phyloP scores from a whole-genome alignment of 2,797 vertebrate genomes.

The Thaleichthys pacificus region DNA sequence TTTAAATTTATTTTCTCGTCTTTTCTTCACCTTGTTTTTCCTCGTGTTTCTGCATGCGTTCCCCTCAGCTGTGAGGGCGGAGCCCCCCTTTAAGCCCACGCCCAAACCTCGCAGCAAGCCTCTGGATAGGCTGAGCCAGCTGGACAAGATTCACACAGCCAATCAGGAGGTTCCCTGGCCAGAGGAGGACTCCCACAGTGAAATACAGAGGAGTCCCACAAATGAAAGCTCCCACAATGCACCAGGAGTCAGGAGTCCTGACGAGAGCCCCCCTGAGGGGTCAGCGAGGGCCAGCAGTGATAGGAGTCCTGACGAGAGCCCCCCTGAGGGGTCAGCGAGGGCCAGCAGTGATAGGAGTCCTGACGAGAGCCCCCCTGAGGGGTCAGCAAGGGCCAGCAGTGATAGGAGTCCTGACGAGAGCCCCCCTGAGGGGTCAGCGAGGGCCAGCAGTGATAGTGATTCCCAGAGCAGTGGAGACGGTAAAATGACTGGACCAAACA shows the following conservation, averaged over 20 bases:
- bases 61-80: conserved; percentile 40
- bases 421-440: conserved; percentile 43
- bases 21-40: conserved; percentile 30
- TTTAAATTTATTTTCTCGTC: conserved; percentile 3
- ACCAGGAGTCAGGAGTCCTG: conserved; percentile 23
- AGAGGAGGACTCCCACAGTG: conserved; percentile 22
- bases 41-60: conserved; percentile 30
- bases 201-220: conserved; percentile 19
- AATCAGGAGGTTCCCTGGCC: conserved; percentile 42
- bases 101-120: conserved; percentile 70
- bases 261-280: conserved; percentile 36
- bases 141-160: conserved; percentile 53
- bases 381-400: conserved; percentile 47
- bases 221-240: conserved; percentile 27
- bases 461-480: conserved; percentile 50
- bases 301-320: too few species aligned
- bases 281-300: conserved; percentile 50
- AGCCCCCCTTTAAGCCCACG: conserved; percentile 53
- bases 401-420: conserved; percentile 22
- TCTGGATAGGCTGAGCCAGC: conserved; percentile 57
- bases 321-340: conserved; percentile 46
- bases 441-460: conserved; percentile 48
- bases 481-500: conserved; percentile 37
- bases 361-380: conserved; percentile 27
- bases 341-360: conserved; percentile 45